Evolutionary conservation across 2,888 invertebrate genomes (phyloP).

Genomic region (Acleris cristana): DNA sequence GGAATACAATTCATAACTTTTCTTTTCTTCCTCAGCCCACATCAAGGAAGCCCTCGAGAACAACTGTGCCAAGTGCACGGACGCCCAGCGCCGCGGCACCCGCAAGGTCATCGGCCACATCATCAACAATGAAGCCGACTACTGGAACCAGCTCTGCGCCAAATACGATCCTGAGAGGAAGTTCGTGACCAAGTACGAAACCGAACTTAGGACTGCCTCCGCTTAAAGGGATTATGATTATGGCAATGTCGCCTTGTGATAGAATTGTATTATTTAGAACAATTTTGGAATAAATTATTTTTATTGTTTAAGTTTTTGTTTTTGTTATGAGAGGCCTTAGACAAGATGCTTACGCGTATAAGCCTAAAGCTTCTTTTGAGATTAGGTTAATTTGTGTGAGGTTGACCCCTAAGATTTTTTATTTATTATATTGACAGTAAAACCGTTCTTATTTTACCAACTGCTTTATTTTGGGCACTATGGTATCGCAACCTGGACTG

Average conservation of each 20-base stretch:
- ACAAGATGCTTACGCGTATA: no score
- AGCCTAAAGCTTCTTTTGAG: no score
- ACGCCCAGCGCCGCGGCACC: slow-evolving; percentile 54
- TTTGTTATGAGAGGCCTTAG: slow-evolving; percentile 3
- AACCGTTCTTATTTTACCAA: no score
- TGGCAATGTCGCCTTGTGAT: background rate
- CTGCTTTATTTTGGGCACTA: no score
- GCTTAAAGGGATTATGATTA: slow-evolving; percentile 30
- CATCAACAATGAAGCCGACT: slow-evolving; percentile 61
- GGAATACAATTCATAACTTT: no score
- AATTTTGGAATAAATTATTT: slow-evolving; percentile 35
- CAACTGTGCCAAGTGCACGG: slow-evolving; percentile 66
- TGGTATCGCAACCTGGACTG: no score
- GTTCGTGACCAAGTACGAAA: slow-evolving; percentile 56
- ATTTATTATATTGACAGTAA: no score
- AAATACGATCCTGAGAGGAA: slow-evolving; percentile 57
- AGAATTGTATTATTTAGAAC: slow-evolving; percentile 13
- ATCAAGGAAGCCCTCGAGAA: slow-evolving; percentile 67
- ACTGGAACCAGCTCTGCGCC: slow-evolving; percentile 56
- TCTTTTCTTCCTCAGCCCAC: slow-evolving; percentile 53
- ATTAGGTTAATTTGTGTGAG: no score
- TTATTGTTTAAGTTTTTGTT: slow-evolving; percentile 11
- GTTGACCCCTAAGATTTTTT: no score
- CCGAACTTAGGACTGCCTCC: slow-evolving; percentile 48
- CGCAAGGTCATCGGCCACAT: slow-evolving; percentile 62